These are phyloP conservation scores for Trichogramma pretiosum DNA, from an alignment of 1,140 invertebrate species.

Conservation along the genomic window DNA sequence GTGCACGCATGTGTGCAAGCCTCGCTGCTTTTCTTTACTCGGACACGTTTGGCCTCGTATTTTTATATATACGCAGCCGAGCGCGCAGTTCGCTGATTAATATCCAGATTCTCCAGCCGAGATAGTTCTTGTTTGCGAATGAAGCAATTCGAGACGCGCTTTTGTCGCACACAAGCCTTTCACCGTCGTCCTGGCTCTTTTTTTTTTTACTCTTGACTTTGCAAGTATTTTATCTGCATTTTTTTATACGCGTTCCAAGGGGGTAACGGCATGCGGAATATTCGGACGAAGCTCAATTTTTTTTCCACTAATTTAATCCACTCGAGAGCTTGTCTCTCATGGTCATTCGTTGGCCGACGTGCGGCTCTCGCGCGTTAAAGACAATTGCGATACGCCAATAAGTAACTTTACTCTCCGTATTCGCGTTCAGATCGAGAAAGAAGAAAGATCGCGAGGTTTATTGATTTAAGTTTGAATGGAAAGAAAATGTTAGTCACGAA, in stretches of 20 bases:
- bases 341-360: too few species aligned
- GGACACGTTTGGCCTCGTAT: constrained; percentile 9
- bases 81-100: constrained; percentile 31
- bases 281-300: too few species aligned
- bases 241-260: background rate
- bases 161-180: constrained; percentile 22
- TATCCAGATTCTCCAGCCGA: constrained; percentile 33
- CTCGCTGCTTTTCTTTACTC: background rate
- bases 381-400: too few species aligned
- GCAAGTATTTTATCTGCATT: background rate
- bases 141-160: constrained; percentile 38
- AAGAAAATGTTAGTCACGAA: constrained; percentile 17
- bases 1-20: too few species aligned
- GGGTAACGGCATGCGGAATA: too few species aligned
- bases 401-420: too few species aligned
- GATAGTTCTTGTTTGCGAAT: constrained; percentile 39
- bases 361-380: too few species aligned
- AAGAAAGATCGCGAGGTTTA: constrained; percentile 6
- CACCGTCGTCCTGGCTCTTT: background rate
- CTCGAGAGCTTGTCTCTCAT: too few species aligned
- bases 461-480: constrained; percentile 20
- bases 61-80: constrained; percentile 2
- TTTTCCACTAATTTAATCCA: background rate
- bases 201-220: background rate
- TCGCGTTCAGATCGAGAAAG: too few species aligned